Percentiles rank a stretch among this genome's conserved stretches.
phyloP scores from a whole-genome alignment of 2,113 vertebrate species.

The Pithys albifrons region DNA sequence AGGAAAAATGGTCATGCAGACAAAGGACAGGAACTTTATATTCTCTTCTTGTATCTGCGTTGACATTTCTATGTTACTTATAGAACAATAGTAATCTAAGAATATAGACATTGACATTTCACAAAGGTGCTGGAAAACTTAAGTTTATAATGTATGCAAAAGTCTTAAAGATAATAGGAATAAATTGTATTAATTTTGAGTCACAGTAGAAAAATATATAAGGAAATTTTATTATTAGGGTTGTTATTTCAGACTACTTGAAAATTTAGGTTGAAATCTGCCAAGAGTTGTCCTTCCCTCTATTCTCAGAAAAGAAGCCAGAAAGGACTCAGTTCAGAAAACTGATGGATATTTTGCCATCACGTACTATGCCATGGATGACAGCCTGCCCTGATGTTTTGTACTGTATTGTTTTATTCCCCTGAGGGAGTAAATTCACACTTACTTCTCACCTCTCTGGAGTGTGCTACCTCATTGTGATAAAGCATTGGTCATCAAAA shows the following conservation, averaged over 20 bases:
- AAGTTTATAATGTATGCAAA: background rate
- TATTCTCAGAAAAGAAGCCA: background rate
- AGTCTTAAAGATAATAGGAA: background rate
- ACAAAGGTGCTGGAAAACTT: background rate
- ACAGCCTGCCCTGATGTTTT: background rate
- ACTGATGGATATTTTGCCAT: background rate
- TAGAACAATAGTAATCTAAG: background rate
- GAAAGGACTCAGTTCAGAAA: background rate
- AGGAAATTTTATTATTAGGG: background rate
- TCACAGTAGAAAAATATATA: background rate
- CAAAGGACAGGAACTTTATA: background rate
- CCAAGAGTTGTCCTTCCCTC: background rate
- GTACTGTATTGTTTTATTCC: background rate
- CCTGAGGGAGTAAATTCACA: background rate
- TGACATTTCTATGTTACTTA: background rate
- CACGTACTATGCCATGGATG: background rate
- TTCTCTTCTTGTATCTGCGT: background rate
- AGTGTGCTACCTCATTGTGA: background rate
- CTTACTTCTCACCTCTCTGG: background rate
- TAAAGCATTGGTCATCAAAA: background rate
- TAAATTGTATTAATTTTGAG: background rate
- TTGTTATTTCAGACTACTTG: background rate
- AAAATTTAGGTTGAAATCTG: background rate
- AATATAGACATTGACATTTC: background rate
- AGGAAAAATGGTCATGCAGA: background rate